A percentile compares a stretch with the other conserved stretches of the same genome.
Conservation (phyloP, 2,797 vertebrate genomes). For the Darevskia mixta region DNA sequence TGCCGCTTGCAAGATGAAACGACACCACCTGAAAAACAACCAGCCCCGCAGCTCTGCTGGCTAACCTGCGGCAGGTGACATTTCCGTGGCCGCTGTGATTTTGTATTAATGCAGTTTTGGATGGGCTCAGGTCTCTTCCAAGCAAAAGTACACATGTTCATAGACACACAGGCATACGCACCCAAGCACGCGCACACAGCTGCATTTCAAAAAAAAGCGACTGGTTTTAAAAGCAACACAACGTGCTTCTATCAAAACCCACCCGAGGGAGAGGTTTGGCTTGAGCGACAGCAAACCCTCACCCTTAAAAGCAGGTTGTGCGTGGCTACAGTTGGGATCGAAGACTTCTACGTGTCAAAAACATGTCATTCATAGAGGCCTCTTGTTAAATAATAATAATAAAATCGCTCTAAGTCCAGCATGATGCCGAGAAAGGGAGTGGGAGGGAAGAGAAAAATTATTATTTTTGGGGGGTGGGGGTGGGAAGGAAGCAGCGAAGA, state of each 20-base stretch:
- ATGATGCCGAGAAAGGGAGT: no score
- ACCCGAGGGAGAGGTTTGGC: background rate
- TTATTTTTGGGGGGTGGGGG: no score
- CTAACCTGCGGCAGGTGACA: background rate
- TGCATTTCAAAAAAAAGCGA: background rate
- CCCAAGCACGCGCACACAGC: background rate
- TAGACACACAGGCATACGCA: background rate
- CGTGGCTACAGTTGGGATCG: no score
- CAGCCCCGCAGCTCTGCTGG: background rate
- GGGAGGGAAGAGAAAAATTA: background rate
- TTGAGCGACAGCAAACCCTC: no score
- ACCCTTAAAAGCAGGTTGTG: background rate
- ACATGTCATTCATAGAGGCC: background rate
- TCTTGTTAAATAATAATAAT: background rate
- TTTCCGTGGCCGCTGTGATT: background rate
- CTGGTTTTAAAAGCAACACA: background rate
- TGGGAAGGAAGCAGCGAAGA: background rate
- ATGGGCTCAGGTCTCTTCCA: background rate
- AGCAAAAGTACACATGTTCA: background rate
- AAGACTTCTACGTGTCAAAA: background rate
- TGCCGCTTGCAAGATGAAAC: background rate
- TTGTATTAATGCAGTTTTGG: background rate
- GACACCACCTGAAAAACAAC: background rate
- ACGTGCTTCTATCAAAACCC: background rate
- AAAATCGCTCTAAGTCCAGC: background rate